Evolutionary conservation across 2,113 vertebrate species (phyloP).

Genomic region (Anolis sagrei): DNA sequence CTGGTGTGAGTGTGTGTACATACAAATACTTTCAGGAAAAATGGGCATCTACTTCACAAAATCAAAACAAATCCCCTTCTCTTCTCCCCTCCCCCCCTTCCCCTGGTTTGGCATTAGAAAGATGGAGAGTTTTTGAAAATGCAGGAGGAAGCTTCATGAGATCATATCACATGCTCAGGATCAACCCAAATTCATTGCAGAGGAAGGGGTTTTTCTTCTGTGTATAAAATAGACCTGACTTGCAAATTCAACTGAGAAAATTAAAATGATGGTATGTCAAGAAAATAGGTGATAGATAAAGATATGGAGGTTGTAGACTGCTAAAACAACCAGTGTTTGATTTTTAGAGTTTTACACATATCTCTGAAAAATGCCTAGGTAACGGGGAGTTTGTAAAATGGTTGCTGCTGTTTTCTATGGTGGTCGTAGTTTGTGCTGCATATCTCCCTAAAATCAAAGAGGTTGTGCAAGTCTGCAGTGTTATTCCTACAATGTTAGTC

Average conservation of each 20-base stretch:
- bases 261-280: background rate
- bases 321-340: background rate
- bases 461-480: slow-evolving; percentile 21
- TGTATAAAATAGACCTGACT: rapidly evolving
- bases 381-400: slow-evolving; percentile 10
- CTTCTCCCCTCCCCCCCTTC: background rate
- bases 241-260: rapidly evolving
- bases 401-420: background rate
- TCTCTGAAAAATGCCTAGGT: background rate
- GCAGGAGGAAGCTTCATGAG: slow-evolving; percentile 42
- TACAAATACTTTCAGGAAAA: background rate
- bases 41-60: background rate
- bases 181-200: slow-evolving; percentile 53
- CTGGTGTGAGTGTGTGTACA: too few species aligned
- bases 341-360: background rate
- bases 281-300: background rate
- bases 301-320: background rate
- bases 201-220: slow-evolving; percentile 13
- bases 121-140: background rate
- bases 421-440: slow-evolving; percentile 49
- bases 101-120: background rate
- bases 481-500: too few species aligned
- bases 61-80: background rate
- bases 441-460: slow-evolving; percentile 38
- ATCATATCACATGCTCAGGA: background rate